Base-by-base conservation (phyloP, 2,888 invertebrate genomes). In the Trissolcus japonicus region DNA sequence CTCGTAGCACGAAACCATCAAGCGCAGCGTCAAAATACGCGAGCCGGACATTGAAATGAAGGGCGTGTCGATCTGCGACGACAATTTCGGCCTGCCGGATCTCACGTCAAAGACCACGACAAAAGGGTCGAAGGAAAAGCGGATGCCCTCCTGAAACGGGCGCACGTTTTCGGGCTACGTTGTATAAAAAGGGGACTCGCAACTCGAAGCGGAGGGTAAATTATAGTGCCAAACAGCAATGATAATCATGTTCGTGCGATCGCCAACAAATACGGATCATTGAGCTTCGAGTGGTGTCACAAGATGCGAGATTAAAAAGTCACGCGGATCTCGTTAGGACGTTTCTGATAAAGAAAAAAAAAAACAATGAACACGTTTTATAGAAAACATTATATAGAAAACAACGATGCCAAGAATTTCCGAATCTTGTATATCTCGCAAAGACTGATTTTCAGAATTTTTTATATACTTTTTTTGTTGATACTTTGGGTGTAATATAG, bases 1-100 rank as follows among this genome's bases (percentile, higher is more conserved):
- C 76, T 87, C 88, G 88, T 89, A 89, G 88, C 88, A 86, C 72
- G 85, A 85, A 76, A 66, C 81, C 40, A 81, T 77, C 16, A 82
- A 82, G 79, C 79, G 80, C 80, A 81, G 76, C 62, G 82, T 80
- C 53, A 80, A 80, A 79, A 48, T 81, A 59, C 73, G 80, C 62
- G 84, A 83, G 62, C 82, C 82, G n/a, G 85, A 83, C 56, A 85
- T 88, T 61, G 87, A 88, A 81, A 84, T 87, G 82, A 88, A 86
- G 65, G 83, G 75, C 75, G 81, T 85, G 41, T 82, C 84, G 7
- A 83, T 81, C 66, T 84, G 86, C 57, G 73, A 77, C 69, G 69
- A 76, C 53, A 78, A 78, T 65, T 78, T 74, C 21, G 61, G 61
- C 51, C 50, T 72, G 29, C 67, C 73, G 7, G 79, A 71, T 25